Evolutionary conservation across 2,797 vertebrate species (phyloP).

Genomic region (Aphelocoma californica): DNA sequence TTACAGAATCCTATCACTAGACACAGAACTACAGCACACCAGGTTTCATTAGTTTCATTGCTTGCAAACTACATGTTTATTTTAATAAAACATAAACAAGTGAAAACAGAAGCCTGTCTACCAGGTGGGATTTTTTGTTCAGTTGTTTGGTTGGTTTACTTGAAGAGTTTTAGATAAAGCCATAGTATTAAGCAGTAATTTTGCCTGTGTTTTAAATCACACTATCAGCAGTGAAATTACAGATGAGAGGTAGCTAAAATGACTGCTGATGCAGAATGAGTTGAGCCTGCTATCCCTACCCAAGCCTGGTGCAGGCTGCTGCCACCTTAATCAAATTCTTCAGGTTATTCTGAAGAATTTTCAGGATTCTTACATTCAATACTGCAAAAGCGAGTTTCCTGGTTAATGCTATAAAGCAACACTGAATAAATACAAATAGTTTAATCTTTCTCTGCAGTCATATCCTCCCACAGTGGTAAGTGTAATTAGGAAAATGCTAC

Average conservation of each 20-base stretch:
- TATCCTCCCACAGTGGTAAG: slow-evolving; percentile 63
- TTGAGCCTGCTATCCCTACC: slow-evolving; percentile 12
- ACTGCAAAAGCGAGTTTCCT: slow-evolving; percentile 29
- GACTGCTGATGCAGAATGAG: slow-evolving; percentile 55
- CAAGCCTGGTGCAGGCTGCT: slow-evolving; percentile 2
- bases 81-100: slow-evolving; percentile 26
- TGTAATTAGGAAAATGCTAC: slow-evolving; percentile 73
- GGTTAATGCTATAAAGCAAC: slow-evolving; percentile 65
- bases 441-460: slow-evolving; percentile 67
- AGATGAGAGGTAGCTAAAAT: slow-evolving; percentile 33
- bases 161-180: slow-evolving; percentile 9
- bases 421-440: slow-evolving; percentile 73
- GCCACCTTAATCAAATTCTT: slow-evolving; percentile 43
- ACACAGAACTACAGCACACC: not conserved
- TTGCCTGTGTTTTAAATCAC: slow-evolving; percentile 62
- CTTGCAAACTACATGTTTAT: not conserved
- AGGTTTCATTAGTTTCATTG: slow-evolving; percentile 17
- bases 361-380: not conserved
- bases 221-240: slow-evolving; percentile 46
- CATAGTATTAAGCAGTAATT: slow-evolving; percentile 60
- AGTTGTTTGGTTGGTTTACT: not conserved
- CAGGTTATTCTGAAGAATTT: not conserved
- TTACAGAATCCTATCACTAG: not conserved
- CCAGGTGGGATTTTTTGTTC: not conserved
- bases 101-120: slow-evolving; percentile 5